Evolutionary conservation across 2,888 invertebrate genomes (phyloP), one percentile per base, ranked within the genome.

Genomic region (Drosophila heteroneura): DNA sequence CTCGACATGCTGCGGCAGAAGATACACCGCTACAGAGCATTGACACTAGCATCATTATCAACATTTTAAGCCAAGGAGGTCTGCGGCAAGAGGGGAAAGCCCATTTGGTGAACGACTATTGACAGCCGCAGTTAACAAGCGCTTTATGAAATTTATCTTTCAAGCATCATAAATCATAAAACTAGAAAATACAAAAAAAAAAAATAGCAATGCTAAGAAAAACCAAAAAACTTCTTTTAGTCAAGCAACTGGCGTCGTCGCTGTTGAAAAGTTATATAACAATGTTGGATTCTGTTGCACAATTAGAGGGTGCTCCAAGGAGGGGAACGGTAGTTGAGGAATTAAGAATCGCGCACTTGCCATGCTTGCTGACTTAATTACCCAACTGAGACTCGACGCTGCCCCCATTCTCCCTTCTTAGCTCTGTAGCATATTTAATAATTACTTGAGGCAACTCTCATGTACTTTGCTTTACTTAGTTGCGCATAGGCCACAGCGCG

Each of bases 151-250:
- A 85, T 79, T 90, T 87, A 87, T 87, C 86, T 88, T 88, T 90
- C 87, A 87, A 88, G 87, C 87, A 88, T 90, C 87, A 87, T 87
- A 87, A 87, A 87, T 90, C 87, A 89, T 72, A 65, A 66, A 63
- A 62, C 57, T 30, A 56, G 41, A 61, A 75, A 58, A 56, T 37
- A 56, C 22, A 30, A 19, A 57, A 47, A 2, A 16, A 22, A 26
- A 1, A 32, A 51, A 22, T 14, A 22, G 61, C 51, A 49, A 56
- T 52, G 22, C 57, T 41, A 62, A n/a, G 33, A 58, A 47, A 35
- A 57, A 5, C 12, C 22, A 28, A 26, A 7, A 54, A 47, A 56
- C 9, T 53, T 49, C 39, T 64, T 49, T 33, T 12, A 57, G 54
- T 62, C 28, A 32, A 58, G 44, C 37, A 7, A 41, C 65, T 62